Base-by-base conservation (phyloP, 2,797 vertebrate species). In the Agapornis canus region DNA sequence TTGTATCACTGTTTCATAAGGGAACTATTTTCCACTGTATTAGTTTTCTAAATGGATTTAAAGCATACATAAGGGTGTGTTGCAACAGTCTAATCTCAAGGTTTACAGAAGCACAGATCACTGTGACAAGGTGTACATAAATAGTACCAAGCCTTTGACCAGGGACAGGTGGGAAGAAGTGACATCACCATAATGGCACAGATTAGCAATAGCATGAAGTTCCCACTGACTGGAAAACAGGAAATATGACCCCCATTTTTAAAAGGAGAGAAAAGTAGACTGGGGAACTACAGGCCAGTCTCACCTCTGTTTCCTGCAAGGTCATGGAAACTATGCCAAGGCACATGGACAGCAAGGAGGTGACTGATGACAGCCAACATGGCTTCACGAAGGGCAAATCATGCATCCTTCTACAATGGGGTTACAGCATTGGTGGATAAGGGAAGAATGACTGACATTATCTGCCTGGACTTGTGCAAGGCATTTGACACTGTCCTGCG, bases 131-230 rank as follows among this genome's bases (percentile, higher is more conserved):
- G 32, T 85, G 51, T 87, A 4, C 45, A 12, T 83, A 92, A 95
- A 63, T 91, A 75, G 49, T 83, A 49, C 37, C 51, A 91, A 65
- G 69, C 79, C 87, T 96, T 89, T 95, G 94, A 47, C 59, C 91
- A 39, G 72, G n/a, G 27, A 18, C 42, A 35, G 40, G 65, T 90
- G 70, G 39, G 52, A 71, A 89, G 69, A 89, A 72, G 32, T 91
- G 91, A 81, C 49, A 42, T 86, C 59, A 83, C 78, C 7, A 6
- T 86, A 61, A 88, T 39, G 65, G 57, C 72, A 69, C 14, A 27
- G 42, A 25, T 75, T 69, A 93, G 69, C 35, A 48, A 21, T 54
- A 52, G 47, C 20, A 5, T 60, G 51, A 65, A 65, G 35, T 81
- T 65, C 23, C 51, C 47, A 1, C 45, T 2, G 2, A 54, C 35